Conservation (phyloP, 2,113 vertebrate genomes). For the cattle (Bos taurus) region DNA sequence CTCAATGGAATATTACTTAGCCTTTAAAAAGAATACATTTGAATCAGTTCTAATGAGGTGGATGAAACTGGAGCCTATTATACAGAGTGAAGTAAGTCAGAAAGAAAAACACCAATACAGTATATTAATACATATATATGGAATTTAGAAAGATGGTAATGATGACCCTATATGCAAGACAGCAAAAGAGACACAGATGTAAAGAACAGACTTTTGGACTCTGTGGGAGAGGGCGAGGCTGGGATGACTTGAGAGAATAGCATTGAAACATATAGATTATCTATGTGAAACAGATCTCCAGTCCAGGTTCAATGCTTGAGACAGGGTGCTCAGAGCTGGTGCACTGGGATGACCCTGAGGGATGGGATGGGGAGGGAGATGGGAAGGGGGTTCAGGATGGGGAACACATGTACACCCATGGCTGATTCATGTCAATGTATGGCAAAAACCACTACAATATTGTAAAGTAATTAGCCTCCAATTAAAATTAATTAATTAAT, state of each 20-base stretch:
- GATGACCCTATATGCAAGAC: background rate
- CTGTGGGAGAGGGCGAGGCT: background rate
- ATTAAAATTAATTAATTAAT: background rate
- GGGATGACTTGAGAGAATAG: background rate
- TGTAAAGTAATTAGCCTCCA: background rate
- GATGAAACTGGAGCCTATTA: background rate
- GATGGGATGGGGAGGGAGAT: background rate
- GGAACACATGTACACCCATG: background rate
- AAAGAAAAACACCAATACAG: background rate
- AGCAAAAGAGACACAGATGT: background rate
- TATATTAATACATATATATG: background rate
- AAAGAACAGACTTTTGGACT: background rate
- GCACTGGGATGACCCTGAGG: background rate
- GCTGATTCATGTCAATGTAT: background rate
- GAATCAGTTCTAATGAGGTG: background rate
- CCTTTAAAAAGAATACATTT: background rate
- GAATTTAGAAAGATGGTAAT: background rate
- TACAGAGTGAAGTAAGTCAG: background rate
- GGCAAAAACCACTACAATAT: background rate
- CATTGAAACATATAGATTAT: background rate
- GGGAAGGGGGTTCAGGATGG: background rate
- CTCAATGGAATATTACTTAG: background rate
- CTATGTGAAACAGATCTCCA: background rate
- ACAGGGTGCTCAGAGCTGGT: background rate
- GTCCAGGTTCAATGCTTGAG: background rate